Evolutionary conservation across 92 coral and sea anemone genomes (phyloP), one percentile per base, ranked within the genome.

Genomic region (Epizoanthus ramosus): DNA sequence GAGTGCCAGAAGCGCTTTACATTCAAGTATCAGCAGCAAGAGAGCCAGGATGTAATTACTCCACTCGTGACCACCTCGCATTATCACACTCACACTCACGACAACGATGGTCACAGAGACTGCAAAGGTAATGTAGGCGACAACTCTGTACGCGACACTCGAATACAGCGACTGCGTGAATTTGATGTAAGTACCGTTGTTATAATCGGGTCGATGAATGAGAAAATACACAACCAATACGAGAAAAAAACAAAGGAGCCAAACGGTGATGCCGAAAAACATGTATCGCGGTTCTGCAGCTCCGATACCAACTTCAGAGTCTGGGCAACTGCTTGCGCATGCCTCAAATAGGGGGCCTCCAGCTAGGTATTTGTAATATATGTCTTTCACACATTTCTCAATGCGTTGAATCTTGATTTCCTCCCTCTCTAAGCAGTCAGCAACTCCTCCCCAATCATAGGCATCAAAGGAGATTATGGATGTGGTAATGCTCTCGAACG

Each of bases 181-280:
- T 50, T 73, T 70, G 18, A 83, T 23, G 72, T 83, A 83, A 72
- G 80, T 57, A 68, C 87, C 87, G 47, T 63, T 63, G 59, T 28
- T 56, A 28, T 72, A 83, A 17, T 83, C 66, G 71, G 87, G 87
- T 43, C 68, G 82, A 15, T 33, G 81, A 57, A 71, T 71, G 41
- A 73, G 31, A 28, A 43, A 83, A 53, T 83, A 83, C 10, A 83
- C 39, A n/a, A 83, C 21, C 50, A 83, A 65, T 10, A 73, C 87
- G 15, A 83, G 59, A 15, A 83, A 74, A n/a, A 83, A 73, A 53
- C 87, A 70, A n/a, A 73, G 22, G 57, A 83, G 87, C 87, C 87
- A 83, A 53, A 22, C 57, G 19, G 87, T 71, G 54, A 83, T 73
- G 17, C 73, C 39, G 72, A 83, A 83, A 14, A 83, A 53, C 56